phyloP scores from a whole-genome alignment of 2,888 invertebrate species.

The Dryobota labecula region DNA sequence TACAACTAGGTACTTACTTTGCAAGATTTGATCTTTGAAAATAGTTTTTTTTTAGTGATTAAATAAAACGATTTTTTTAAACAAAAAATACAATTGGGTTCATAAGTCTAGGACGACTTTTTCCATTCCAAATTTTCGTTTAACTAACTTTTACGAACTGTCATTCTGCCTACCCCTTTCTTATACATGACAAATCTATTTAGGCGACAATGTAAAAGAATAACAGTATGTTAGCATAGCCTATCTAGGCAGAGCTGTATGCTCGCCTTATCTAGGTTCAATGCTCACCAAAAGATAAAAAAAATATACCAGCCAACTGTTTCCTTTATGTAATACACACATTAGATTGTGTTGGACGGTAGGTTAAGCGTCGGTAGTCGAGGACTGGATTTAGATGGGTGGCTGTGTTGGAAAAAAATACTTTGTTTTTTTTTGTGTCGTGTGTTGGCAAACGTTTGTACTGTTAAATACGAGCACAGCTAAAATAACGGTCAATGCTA shows the following conservation, averaged over 20 bases:
- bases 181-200: conserved; percentile 36
- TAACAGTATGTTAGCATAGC: conserved; percentile 52
- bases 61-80: neutral
- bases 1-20: neutral
- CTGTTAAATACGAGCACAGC: neutral
- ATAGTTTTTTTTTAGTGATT: neutral
- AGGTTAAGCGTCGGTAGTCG: conserved; percentile 17
- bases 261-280: conserved; percentile 74
- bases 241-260: conserved; percentile 66
- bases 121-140: neutral
- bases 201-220: conserved; percentile 60
- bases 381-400: conserved; percentile 31
- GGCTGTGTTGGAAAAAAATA: neutral
- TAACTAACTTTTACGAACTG: no score
- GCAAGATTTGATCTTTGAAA: neutral
- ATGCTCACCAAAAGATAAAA: conserved; percentile 74
- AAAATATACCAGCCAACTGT: conserved; percentile 63
- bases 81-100: neutral
- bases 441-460: neutral
- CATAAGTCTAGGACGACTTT: neutral
- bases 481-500: neutral
- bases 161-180: conserved; percentile 13
- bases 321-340: conserved; percentile 70
- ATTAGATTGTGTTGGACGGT: conserved; percentile 53
- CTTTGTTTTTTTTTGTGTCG: neutral